Evolutionary conservation across 2,113 vertebrate species (phyloP).

Genomic region (Nycticryphes semicollaris): DNA sequence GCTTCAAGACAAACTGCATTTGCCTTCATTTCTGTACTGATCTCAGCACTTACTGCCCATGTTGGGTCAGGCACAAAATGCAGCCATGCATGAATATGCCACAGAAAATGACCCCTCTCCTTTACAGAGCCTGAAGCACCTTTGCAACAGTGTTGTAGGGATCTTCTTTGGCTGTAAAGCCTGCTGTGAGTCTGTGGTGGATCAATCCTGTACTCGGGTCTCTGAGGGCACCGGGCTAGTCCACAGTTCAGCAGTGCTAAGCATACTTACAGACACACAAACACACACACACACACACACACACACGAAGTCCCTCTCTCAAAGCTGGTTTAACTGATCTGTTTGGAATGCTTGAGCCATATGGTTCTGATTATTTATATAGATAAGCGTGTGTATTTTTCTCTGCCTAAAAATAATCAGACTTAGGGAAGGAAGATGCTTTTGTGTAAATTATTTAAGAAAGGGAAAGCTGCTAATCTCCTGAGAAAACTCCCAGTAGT

Average conservation of each 20-base stretch:
- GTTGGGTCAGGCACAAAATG: neutral
- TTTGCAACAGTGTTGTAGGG: neutral
- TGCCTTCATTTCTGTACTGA: neutral
- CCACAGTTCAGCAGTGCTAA: neutral
- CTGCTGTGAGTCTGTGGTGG: neutral
- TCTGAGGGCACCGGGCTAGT: neutral
- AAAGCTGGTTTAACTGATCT: conserved; percentile 16
- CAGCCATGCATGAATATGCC: neutral
- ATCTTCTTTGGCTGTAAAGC: neutral
- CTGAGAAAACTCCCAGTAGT: neutral
- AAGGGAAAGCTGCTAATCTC: conserved; percentile 34
- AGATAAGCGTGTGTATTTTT: conserved; percentile 42
- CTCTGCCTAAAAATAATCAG: conserved; percentile 32
- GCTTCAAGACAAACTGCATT: neutral
- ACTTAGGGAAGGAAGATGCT: conserved; percentile 17
- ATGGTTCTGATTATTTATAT: conserved; percentile 62
- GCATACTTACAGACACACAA: neutral
- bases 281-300: accelerated
- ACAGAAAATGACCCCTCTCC: neutral
- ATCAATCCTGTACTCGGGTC: neutral
- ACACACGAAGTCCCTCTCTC: neutral
- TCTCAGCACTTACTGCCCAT: neutral
- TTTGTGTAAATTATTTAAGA: conserved; percentile 48
- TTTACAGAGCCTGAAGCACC: neutral
- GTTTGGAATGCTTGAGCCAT: conserved; percentile 21